phyloP scores from a whole-genome alignment of 2,888 invertebrate species.

The Orgyia antiqua region DNA sequence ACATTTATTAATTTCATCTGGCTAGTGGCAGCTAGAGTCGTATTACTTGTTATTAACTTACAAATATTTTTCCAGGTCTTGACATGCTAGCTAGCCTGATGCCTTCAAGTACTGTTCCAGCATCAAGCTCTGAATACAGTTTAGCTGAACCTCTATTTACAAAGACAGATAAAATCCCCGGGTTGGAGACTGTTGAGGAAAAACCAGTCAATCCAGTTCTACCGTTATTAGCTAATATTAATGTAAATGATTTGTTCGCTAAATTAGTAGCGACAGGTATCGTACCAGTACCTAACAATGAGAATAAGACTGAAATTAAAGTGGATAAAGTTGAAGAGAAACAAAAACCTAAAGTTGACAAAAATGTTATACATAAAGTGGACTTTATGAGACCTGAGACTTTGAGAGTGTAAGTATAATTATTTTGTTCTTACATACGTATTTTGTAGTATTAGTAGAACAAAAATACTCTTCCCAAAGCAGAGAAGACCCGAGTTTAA shows the following conservation, averaged over 20 bases:
- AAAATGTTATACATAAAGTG: constrained; percentile 77
- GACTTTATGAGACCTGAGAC: constrained; percentile 84
- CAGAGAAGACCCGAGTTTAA: too few species aligned
- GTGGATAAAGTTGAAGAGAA: constrained; percentile 37
- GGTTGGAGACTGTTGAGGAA: constrained; percentile 54
- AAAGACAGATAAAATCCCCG: constrained; percentile 54
- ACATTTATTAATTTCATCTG: too few species aligned
- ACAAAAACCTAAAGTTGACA: constrained; percentile 46
- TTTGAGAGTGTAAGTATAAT: constrained; percentile 81
- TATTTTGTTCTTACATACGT: too few species aligned
- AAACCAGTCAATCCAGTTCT: constrained; percentile 35
- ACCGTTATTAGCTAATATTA: constrained; percentile 66
- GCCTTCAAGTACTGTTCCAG: constrained; percentile 79
- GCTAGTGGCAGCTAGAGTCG: too few species aligned
- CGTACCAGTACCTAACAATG: constrained; percentile 40
- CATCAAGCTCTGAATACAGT: constrained; percentile 77
- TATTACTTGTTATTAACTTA: too few species aligned
- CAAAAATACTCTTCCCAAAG: too few species aligned
- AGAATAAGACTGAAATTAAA: constrained; percentile 24
- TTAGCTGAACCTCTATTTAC: constrained; percentile 61
- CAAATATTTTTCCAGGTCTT: constrained; percentile 53
- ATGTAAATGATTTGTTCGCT: constrained; percentile 90
- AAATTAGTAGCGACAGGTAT: constrained; percentile 88
- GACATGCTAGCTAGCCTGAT: constrained; percentile 83
- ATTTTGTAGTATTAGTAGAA: too few species aligned